Evolutionary conservation across 2,113 vertebrate genomes (phyloP), one percentile per base, ranked within the genome.

Genomic region (Lucifuga dentata): DNA sequence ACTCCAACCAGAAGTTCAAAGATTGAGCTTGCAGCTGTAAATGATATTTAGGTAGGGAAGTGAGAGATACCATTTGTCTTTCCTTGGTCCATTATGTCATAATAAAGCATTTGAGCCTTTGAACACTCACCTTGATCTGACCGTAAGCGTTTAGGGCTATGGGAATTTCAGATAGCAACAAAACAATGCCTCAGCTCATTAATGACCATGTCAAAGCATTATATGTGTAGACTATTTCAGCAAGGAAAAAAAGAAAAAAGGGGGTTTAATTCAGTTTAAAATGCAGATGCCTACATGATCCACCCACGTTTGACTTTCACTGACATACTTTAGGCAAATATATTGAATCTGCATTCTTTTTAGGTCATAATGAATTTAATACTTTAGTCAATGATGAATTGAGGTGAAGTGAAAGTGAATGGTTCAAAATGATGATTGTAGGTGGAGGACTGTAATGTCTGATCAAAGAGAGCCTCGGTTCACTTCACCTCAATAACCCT

Each of bases 71-170:
- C 11, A 58, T 81, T 72, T 68, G 15, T 77, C 56, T 59, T 44
- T 41, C 24, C 38, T 72, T 38, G 52, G 57, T 68, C 60, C 57
- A 81, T 84, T 81, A 67, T 73, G 56, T 73, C 68, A 55, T 59
- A 50, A 77, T 82, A 73, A 81, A 85, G 26, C 68, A 51, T 40
- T 61, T 50, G 10, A 86, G 38, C 73, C 41, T 63, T 77, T 68
- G 45, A 68, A 63, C 32, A 1, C 4, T 56, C 21, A 51, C 59
- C 40, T 59, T 53, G 35, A 52, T 45, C 60, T 62, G 69, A 64
- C 50, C 73, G 16, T 19, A 44, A 55, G 43, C 26, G 21, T 41
- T 69, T 65, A 16, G 26, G 52, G 40, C 0, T 6, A 56, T 5
- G 19, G 39, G 13, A 62, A 46, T 26, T 1, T 40, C 36, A 12